phyloP scores from a whole-genome alignment of 2,888 invertebrate genomes.

The Athrips mouffetella region DNA sequence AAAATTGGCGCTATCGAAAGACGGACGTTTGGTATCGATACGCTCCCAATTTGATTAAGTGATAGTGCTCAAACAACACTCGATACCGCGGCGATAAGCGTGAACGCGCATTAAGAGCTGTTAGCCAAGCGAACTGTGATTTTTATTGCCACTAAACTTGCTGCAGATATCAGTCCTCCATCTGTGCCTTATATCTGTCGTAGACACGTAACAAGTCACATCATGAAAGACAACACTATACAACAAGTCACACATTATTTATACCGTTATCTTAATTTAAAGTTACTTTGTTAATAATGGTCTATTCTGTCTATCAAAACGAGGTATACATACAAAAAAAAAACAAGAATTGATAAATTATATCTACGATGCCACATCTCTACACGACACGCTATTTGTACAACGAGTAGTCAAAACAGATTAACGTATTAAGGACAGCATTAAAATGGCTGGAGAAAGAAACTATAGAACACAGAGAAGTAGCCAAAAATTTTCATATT shows the following conservation, averaged over 20 bases:
- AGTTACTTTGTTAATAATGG: too few species aligned
- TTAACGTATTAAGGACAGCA: constrained; percentile 13
- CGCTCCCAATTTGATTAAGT: constrained; percentile 74
- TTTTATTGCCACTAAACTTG: constrained; percentile 68
- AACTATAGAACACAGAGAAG: constrained; percentile 3
- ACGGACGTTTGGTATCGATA: constrained; percentile 68
- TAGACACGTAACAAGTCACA: constrained; percentile 19
- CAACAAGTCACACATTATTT: too few species aligned
- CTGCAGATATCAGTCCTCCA: constrained; percentile 47
- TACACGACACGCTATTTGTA: constrained; percentile 7
- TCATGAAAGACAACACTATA: constrained; percentile 6
- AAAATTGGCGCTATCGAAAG: constrained; percentile 63
- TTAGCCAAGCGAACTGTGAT: constrained; percentile 68
- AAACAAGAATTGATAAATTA: constrained; percentile 28
- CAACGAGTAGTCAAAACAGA: constrained; percentile 11
- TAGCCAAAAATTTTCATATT: constrained; percentile 4
- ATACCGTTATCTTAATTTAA: too few species aligned
- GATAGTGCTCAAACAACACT: constrained; percentile 68
- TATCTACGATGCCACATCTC: neutral
- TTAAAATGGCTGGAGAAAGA: constrained; percentile 6
- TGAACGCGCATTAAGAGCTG: constrained; percentile 62
- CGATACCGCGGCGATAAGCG: constrained; percentile 65
- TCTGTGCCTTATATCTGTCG: constrained; percentile 40
- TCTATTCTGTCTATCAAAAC: neutral
- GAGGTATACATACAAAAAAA: neutral